These are phyloP conservation scores for Takifugu ocellatus DNA, from an alignment of 2,797 vertebrate species.

Conservation along the genomic window DNA sequence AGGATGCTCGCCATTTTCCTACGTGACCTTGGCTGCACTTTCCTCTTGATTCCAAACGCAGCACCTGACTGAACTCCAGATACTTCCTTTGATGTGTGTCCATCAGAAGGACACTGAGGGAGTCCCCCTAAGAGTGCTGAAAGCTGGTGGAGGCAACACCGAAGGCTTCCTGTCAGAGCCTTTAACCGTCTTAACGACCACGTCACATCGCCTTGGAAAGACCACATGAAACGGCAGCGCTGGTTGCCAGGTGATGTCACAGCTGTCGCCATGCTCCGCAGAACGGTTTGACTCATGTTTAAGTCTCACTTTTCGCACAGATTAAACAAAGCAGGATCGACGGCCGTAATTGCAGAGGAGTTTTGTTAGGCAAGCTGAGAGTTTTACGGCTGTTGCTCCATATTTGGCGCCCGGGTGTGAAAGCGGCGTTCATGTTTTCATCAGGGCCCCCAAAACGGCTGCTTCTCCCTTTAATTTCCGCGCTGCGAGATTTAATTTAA, in stretches of 20 bases:
- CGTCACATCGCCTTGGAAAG: background rate
- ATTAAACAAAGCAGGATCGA: background rate
- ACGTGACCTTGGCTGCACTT: no score
- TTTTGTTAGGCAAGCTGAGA: background rate
- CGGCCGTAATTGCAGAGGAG: background rate
- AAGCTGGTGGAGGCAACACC: background rate
- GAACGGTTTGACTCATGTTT: constrained; percentile 4
- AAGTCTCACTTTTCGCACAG: background rate
- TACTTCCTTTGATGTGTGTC: no score
- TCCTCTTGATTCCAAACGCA: no score
- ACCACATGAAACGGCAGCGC: background rate
- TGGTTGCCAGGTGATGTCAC: constrained; percentile 5
- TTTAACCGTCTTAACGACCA: background rate
- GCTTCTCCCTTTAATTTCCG: constrained; percentile 3
- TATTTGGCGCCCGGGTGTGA: background rate
- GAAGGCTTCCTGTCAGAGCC: background rate
- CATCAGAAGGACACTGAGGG: no score
- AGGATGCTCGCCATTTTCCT: no score
- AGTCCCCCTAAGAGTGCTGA: background rate
- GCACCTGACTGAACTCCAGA: no score
- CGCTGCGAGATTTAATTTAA: constrained; percentile 8
- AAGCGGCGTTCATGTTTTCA: background rate
- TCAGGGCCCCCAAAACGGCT: background rate
- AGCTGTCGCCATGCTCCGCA: constrained; percentile 1
- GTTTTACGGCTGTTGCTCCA: background rate